These are phyloP conservation scores for Drosophila tristis DNA, from an alignment of 1,140 invertebrate genomes.

Conservation along the genomic window DNA sequence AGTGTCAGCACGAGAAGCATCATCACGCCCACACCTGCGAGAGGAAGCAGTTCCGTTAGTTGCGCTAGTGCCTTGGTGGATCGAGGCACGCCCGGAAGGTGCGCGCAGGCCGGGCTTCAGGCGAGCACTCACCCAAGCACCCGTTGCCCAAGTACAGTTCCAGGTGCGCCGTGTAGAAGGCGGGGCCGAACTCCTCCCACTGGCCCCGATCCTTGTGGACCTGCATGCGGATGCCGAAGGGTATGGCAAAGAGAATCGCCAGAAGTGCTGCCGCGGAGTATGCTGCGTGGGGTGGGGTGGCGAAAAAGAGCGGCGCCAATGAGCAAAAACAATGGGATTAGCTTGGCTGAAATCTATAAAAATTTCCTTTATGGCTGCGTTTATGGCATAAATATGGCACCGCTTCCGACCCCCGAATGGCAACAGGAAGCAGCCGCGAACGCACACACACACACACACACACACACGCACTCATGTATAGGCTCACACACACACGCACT, in stretches of 20 bases:
- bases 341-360: conserved; percentile 27
- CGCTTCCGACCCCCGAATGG: conserved; percentile 20
- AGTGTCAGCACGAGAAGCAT: conserved; percentile 92
- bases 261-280: conserved; percentile 89
- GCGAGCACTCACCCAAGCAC: conserved; percentile 86
- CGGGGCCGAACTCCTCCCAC: conserved; percentile 87
- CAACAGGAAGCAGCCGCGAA: conserved; percentile 48
- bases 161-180: conserved; percentile 90
- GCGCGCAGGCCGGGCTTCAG: conserved; percentile 3
- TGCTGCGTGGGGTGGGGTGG: too few species aligned
- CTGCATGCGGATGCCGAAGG: conserved; percentile 89
- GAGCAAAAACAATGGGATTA: conserved; percentile 9
- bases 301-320: too few species aligned
- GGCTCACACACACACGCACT: neutral
- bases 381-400: too few species aligned
- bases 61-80: too few species aligned
- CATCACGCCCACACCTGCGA: conserved; percentile 89
- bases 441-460: conserved; percentile 5
- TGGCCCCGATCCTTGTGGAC: conserved; percentile 88
- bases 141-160: conserved; percentile 91
- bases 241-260: conserved; percentile 89
- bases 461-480: neutral
- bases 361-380: conserved; percentile 53
- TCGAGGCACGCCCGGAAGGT: neutral
- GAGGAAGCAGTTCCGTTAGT: neutral